Conservation (phyloP, 1,140 invertebrate genomes). For the Laodelphax striatellus region DNA sequence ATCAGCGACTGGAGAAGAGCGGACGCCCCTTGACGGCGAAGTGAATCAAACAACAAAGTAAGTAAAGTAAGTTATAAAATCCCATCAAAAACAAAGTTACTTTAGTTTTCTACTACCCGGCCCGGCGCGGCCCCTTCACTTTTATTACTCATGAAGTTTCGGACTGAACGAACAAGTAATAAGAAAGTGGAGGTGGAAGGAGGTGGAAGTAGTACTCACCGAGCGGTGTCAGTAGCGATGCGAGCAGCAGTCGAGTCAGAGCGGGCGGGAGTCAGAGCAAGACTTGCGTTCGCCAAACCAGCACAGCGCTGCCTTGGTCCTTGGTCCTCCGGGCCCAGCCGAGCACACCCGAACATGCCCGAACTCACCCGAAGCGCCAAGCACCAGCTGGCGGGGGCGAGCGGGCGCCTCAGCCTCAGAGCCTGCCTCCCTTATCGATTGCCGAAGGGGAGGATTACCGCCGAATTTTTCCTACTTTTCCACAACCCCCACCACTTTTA, state of each 20-base stretch:
- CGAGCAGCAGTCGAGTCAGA: neutral
- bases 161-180: neutral
- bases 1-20: no score
- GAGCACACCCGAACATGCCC: constrained; percentile 9
- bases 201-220: neutral
- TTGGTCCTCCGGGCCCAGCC: constrained; percentile 3
- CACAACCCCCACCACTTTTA: constrained; percentile 11
- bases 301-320: neutral
- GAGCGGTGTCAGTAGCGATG: no score
- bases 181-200: neutral
- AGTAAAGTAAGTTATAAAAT: constrained; percentile 7
- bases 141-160: constrained; percentile 8
- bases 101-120: constrained; percentile 7
- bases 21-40: no score
- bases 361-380: constrained; percentile 16
- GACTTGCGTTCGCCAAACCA: neutral
- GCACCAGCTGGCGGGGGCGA: constrained; percentile 19
- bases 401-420: constrained; percentile 2
- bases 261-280: neutral
- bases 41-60: constrained; percentile 16
- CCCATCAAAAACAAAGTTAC: constrained; percentile 16
- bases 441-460: constrained; percentile 18
- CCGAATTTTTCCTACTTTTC: constrained; percentile 16
- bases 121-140: neutral
- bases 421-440: constrained; percentile 19